A percentile compares a stretch with the other conserved stretches of the same genome.
These are phyloP conservation scores for Oncorhynchus masou DNA, from an alignment of 2,113 vertebrate species.

Conservation along the genomic window DNA sequence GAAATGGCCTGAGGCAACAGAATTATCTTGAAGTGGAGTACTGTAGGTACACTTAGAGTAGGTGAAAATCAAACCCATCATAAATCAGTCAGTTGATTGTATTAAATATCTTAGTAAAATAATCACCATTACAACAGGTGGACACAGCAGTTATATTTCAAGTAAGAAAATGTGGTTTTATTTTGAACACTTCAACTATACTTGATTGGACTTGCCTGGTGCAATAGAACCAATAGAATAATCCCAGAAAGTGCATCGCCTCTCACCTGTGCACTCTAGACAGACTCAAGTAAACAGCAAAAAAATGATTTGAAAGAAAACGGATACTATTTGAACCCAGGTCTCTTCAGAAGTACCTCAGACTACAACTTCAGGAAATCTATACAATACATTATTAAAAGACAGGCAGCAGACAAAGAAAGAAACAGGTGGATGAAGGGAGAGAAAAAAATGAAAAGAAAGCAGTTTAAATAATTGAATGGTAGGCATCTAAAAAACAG, in stretches of 20 bases:
- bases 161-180: too few species aligned
- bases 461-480: constrained; percentile 72
- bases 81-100: neutral
- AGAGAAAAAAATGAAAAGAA: constrained; percentile 60
- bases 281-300: neutral
- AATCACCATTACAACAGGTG: constrained; percentile 1
- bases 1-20: neutral
- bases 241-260: too few species aligned
- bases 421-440: constrained; percentile 60
- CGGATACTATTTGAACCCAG: too few species aligned
- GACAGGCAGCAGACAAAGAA: constrained; percentile 58
- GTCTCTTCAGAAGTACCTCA: neutral
- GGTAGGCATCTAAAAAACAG: constrained; percentile 42
- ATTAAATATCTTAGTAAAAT: neutral
- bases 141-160: neutral
- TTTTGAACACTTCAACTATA: too few species aligned
- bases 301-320: too few species aligned
- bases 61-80: constrained; percentile 4
- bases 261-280: too few species aligned
- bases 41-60: neutral
- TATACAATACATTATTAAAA: constrained; percentile 76
- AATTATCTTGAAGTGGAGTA: neutral
- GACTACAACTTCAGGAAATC: constrained; percentile 46
- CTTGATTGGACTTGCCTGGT: too few species aligned
- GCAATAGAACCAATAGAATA: too few species aligned